Conservation (phyloP, 2,797 vertebrate species). For the Cynodonichthys magdalenae region DNA sequence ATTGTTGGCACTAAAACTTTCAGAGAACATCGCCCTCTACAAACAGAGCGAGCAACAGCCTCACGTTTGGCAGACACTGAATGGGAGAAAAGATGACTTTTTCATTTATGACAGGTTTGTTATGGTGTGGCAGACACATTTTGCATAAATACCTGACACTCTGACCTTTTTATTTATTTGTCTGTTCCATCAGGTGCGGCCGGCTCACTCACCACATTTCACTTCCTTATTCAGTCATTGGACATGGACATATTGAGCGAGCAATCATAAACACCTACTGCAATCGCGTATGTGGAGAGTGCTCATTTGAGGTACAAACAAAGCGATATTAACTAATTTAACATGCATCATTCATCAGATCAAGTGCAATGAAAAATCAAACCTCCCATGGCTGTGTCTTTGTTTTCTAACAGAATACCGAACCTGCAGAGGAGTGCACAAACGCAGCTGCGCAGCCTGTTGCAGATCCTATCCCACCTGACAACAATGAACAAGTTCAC, state of each 20-base stretch:
- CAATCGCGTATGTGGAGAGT: conserved; percentile 86
- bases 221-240: conserved; percentile 89
- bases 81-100: conserved; percentile 91
- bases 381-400: neutral
- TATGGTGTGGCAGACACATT: neutral
- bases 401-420: conserved; percentile 51
- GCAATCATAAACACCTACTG: conserved; percentile 91
- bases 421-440: conserved; percentile 66
- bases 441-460: conserved; percentile 50
- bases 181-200: conserved; percentile 85
- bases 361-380: neutral
- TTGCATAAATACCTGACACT: neutral
- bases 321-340: neutral
- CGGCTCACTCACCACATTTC: conserved; percentile 88
- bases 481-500: conserved; percentile 19
- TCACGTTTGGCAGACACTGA: conserved; percentile 89
- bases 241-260: conserved; percentile 83
- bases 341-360: neutral
- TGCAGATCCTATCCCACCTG: conserved; percentile 10
- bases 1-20: conserved; percentile 80
- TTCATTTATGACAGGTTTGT: conserved; percentile 93
- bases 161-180: neutral
- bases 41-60: conserved; percentile 82
- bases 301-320: conserved; percentile 82
- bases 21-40: conserved; percentile 86